These are phyloP conservation scores for Burhinus oedicnemus DNA, from an alignment of 2,113 vertebrate species.

Conservation along the genomic window DNA sequence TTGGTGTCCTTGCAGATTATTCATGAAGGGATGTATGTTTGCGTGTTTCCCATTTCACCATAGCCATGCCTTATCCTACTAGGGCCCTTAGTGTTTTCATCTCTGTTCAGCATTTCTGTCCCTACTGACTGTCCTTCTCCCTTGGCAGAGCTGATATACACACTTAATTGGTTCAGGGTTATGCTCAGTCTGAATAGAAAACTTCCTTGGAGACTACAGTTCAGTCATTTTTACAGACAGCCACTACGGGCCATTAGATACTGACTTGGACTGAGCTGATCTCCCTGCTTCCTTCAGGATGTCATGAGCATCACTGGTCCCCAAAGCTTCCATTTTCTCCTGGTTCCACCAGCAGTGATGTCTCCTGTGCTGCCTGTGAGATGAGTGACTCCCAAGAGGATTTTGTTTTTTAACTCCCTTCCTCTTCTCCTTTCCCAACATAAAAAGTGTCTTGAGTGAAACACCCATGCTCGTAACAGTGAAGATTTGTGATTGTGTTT, in stretches of 20 bases:
- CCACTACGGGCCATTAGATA: neutral
- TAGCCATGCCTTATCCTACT: fast-evolving
- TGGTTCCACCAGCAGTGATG: neutral
- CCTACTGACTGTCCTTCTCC: neutral
- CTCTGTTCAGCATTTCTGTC: neutral
- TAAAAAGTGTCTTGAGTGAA: neutral
- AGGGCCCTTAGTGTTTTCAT: neutral
- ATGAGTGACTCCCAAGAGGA: neutral
- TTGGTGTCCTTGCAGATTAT: neutral
- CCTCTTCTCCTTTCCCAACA: neutral
- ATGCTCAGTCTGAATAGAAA: neutral
- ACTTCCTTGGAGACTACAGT: neutral
- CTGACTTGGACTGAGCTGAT: neutral
- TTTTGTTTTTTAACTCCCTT: neutral
- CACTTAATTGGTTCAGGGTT: neutral
- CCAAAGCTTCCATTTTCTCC: neutral
- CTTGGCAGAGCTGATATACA: neutral
- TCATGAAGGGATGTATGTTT: neutral
- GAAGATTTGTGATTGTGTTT: neutral
- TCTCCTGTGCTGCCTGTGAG: neutral
- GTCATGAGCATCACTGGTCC: neutral
- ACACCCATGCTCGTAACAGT: fast-evolving
- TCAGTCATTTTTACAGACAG: neutral
- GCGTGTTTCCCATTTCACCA: neutral
- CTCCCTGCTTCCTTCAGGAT: neutral